Evolutionary conservation across 2,888 invertebrate species (phyloP).

Genomic region (Agonopterix subpropinquella): DNA sequence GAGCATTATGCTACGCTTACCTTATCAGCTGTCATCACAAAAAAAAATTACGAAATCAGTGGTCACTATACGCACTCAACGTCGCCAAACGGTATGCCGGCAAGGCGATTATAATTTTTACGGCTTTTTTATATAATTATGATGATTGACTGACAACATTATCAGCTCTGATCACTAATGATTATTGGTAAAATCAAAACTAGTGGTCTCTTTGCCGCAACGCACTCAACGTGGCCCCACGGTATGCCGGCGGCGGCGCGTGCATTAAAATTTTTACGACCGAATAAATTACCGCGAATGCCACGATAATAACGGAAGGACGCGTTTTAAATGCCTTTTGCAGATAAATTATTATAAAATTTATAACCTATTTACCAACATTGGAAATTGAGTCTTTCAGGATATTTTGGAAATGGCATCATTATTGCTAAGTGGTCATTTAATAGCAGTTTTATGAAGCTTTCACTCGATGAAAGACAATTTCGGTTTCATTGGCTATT

Average conservation of each 20-base stretch:
- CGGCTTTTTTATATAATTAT: no score
- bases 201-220: no score
- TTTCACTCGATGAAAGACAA: not conserved
- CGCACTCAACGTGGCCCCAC: not conserved
- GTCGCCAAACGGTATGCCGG: no score
- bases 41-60: no score
- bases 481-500: no score
- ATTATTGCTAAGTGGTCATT: not conserved
- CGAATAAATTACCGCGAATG: constrained; percentile 10
- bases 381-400: not conserved
- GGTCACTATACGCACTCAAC: no score
- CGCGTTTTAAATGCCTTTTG: constrained; percentile 8
- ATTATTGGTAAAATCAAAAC: no score
- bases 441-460: not conserved
- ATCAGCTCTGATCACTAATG: no score
- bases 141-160: no score
- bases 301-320: constrained; percentile 10
- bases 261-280: constrained; percentile 12
- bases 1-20: no score
- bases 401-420: constrained; percentile 1
- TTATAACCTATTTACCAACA: not conserved
- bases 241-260: constrained; percentile 1
- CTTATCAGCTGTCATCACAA: no score
- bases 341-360: constrained; percentile 14
- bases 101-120: no score